Evolutionary conservation across 2,888 invertebrate genomes (phyloP), one percentile per base, ranked within the genome.

Genomic region (Salticus scenicus): DNA sequence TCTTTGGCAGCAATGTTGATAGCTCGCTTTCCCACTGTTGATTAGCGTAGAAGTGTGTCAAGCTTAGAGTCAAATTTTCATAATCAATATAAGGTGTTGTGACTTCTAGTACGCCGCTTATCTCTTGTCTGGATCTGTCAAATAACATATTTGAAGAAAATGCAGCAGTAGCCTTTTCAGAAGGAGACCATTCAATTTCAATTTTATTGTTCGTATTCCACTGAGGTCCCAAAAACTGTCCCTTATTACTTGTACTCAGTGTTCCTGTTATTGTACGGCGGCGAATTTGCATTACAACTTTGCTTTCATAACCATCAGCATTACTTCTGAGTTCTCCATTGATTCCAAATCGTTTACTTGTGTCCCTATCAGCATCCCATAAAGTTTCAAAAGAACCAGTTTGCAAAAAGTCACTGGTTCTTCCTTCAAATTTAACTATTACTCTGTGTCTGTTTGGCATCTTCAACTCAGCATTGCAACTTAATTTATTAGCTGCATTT

Each of bases 341-440:
- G n/a, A 85, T 5, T 14, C 57, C 41, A 74, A 85, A 76, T 33
- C 74, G 63, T 30, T 87, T 85, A 30, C 70, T 81, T 0, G 74
- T 69, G n/a, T 87, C 81, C 66, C 84, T 79, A 12, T 87, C 87
- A 28, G 85, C 87, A 75, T 87, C 87, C 87, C 72, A 81, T 8
- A 69, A 70, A 14, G 72, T 63, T 67, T 87, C 85, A 7, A 85
- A 67, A 10, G 85, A 71, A 20, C 78, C 84, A 37, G 73, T 57
- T 51, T 85, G 80, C 24, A 79, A 33, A 24, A 14, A 20, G 14
- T 72, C 37, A 14, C 66, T 70, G 4, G 64, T 74, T 37, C 69
- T 82, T 0, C 75, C 67, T 74, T 87, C 77, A 24, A 82, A 17
- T 64, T 87, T 87, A 1, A 64, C 69, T 1, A 64, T 51, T 10